Evolutionary conservation across 1,140 invertebrate genomes (phyloP), one percentile per base, ranked within the genome.

Genomic region (Adoxophyes honmai): DNA sequence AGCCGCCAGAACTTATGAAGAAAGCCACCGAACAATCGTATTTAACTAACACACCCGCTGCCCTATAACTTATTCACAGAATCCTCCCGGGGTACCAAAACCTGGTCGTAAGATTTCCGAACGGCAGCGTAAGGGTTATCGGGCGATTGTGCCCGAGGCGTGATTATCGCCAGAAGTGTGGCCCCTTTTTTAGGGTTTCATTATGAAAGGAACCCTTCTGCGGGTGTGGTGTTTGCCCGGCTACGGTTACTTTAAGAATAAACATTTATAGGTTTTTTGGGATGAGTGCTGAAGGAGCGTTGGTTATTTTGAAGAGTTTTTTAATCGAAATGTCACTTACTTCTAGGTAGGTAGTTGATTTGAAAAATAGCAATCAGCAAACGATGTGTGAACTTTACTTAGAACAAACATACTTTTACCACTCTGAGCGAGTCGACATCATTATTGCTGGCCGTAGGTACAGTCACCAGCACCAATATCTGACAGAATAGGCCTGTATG

Each of bases 41-140:
- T 48, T 48, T 18, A 48, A 48, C 21, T 48, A 48, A 48, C 42
- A 28, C 42, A 21, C 21, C 42, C 42, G 42, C 42, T 21, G 42
- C 42, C 42, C 42, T 48, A 48, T 48, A 48, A 48, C 42, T 48
- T 48, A 48, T 48, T 13, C 42, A 48, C 28, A n/a, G 4, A 35
- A 13, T 28, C 8, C 42, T 18, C 54, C 11, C 21, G 34, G n/a
- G 44, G 55, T 42, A 18, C 11, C 38, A 62, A 55, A 66, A 53
- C 52, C 37, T 42, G 52, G 2, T 55, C 59, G 56, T 63, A 64
- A 64, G 61, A 60, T 64, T 64, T 67, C 53, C 36, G 61, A 60
- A 53, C 33, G 52, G 52, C 33, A 15, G 34, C 52, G 52, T 53
- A 53, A 53, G 52, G 33, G 52, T 53, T 53, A 53, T 53, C 52